Conservation (phyloP, 2,888 invertebrate genomes). For the Euplexia lucipara region DNA sequence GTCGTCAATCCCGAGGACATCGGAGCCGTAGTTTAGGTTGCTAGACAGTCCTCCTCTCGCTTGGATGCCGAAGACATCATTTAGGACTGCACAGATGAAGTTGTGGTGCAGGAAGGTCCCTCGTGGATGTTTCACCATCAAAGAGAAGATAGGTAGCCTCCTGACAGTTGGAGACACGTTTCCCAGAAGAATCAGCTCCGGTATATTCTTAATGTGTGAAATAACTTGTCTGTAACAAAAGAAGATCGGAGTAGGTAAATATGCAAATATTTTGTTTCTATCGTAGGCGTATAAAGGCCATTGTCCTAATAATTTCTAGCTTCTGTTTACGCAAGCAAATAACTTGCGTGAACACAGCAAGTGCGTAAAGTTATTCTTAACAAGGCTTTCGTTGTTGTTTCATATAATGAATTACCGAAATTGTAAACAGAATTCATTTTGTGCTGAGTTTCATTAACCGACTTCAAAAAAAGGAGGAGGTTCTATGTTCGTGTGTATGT, state of each 20-base stretch:
- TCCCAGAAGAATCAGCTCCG: constrained; percentile 95
- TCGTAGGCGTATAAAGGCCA: not conserved
- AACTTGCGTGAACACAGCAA: constrained; percentile 21
- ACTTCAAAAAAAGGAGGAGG: too few relatives aligned
- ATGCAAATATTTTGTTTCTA: constrained; percentile 2
- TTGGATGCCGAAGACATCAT: constrained; percentile 98
- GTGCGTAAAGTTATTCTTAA: constrained; percentile 9
- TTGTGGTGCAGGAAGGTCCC: constrained; percentile 97
- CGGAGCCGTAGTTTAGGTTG: constrained; percentile 96
- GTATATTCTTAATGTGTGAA: constrained; percentile 94
- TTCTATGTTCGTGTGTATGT: too few relatives aligned
- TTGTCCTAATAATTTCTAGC: constrained; percentile 20
- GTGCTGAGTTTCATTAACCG: too few relatives aligned
- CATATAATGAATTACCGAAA: constrained; percentile 15
- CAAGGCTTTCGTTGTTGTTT: constrained; percentile 4
- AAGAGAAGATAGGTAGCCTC: constrained; percentile 95
- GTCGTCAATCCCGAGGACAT: constrained; percentile 95
- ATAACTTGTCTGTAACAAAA: constrained; percentile 93
- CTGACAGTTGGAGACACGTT: constrained; percentile 92
- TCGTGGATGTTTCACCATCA: constrained; percentile 95
- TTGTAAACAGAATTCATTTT: not conserved
- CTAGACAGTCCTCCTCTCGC: constrained; percentile 95
- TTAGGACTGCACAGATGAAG: constrained; percentile 96
- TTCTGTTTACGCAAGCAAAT: constrained; percentile 13
- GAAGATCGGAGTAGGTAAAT: constrained; percentile 4